Base-by-base conservation (phyloP, 2,113 vertebrate genomes). In the Bujurquina vittata region DNA sequence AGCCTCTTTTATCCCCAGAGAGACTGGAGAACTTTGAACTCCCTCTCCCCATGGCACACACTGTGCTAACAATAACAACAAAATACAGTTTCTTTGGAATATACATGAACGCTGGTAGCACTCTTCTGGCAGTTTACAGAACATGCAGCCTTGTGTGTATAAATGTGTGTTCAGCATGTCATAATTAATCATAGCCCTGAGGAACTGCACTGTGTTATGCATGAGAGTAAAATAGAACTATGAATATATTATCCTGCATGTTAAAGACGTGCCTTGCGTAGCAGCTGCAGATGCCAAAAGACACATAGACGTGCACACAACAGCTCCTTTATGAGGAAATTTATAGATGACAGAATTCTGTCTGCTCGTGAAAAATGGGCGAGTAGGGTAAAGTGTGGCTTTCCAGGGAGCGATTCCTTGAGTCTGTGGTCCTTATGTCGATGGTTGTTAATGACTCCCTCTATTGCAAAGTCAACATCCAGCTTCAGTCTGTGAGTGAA, bases 391-490 rank as follows among this genome's bases (percentile, higher is more conserved):
- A 85, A 89, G 88, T 80, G 69, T 17, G 26, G 83, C 91, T 89
- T 91, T 90, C 91, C 87, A 90, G 90, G 88, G 91, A 91, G 84
- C 29, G 65, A 88, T 89, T 92, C 67, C 81, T 86, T 80, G 84
- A 88, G 80, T 89, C 89, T 84, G 80, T 59, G 89, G 84, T 82
- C 88, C 91, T 93, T 80, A 88, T 89, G 91, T 90, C 82, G 84
- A 85, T 87, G 91, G 92, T 83, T 88, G 89, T 94, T 92, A 94
- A 93, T 77, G 46, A 84, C 84, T 92, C 88, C 79, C 86, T 92
- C 90, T 89, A 91, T 90, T 90, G 91, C 91, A 91, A 91, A 94
- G 93, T 93, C 93, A 94, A 94, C 92, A 94, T 88, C 84, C 88
- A 86, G 79, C 80, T 69, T 85, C 88, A 81, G 87, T 59, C 77